Evolutionary conservation across 2,888 invertebrate species (phyloP).

Genomic region (Siphlonurus alternatus): DNA sequence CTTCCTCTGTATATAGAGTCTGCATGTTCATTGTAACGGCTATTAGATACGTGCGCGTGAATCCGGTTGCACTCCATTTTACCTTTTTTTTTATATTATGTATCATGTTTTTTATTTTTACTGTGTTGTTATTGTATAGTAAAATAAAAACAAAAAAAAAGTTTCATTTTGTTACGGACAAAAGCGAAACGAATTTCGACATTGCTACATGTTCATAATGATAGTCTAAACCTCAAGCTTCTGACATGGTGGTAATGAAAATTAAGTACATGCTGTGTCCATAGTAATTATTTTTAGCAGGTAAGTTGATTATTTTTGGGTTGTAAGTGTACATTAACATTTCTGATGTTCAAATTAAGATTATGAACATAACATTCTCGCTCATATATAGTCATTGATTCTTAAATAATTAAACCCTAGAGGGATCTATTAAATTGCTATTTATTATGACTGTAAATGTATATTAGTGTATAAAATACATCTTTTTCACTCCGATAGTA

Average conservation of each 20-base stretch:
- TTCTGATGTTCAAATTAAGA: too few species aligned
- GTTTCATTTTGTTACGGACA: background rate
- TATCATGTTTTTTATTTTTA: background rate
- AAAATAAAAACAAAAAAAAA: background rate
- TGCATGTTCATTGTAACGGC: background rate
- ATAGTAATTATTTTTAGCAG: too few species aligned
- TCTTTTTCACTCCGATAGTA: too few species aligned
- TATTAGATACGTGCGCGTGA: background rate
- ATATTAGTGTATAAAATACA: too few species aligned
- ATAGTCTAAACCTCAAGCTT: background rate
- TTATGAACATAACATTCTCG: too few species aligned
- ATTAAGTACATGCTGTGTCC: too few species aligned
- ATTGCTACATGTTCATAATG: background rate
- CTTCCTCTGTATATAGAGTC: background rate
- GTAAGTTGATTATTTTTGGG: too few species aligned
- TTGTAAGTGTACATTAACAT: too few species aligned
- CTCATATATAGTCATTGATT: too few species aligned
- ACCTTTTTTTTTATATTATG: background rate
- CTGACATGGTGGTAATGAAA: background rate
- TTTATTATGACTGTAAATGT: too few species aligned
- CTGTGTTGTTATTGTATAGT: background rate
- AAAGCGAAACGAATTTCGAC: background rate
- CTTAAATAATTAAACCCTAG: too few species aligned
- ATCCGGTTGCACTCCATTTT: background rate
- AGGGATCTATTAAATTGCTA: too few species aligned